These are phyloP conservation scores for Panagrolaimus sp. DNA, from an alignment of 1,140 invertebrate genomes.

Conservation along the genomic window DNA sequence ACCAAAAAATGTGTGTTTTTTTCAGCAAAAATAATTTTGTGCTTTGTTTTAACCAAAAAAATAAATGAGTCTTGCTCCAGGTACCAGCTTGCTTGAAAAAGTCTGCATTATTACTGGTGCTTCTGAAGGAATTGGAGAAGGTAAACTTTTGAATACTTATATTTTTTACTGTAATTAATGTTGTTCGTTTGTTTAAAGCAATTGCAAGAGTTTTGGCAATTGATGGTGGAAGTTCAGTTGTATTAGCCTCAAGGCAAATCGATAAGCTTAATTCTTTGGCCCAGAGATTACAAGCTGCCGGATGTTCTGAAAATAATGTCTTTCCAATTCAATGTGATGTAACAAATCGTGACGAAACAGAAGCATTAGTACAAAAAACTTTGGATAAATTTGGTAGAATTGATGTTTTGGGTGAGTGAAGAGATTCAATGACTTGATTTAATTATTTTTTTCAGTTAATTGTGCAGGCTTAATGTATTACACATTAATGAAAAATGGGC, in stretches of 20 bases:
- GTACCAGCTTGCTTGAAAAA: slow-evolving; percentile 38
- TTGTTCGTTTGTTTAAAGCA: slow-evolving; percentile 14
- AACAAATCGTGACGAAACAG: slow-evolving; percentile 37
- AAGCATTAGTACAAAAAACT: slow-evolving; percentile 25
- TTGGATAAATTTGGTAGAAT: slow-evolving; percentile 59
- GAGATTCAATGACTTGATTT: too few species aligned
- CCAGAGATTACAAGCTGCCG: slow-evolving; percentile 14
- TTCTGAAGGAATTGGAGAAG: slow-evolving; percentile 50
- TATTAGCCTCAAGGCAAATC: slow-evolving; percentile 41
- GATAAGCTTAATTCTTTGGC: slow-evolving; percentile 31
- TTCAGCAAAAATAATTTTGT: too few species aligned
- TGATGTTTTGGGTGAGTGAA: slow-evolving; percentile 60
- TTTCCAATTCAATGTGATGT: slow-evolving; percentile 45
- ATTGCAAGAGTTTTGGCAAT: slow-evolving; percentile 40
- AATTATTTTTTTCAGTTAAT: slow-evolving; percentile 50
- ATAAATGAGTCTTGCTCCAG: slow-evolving; percentile 22
- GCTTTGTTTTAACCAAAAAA: too few species aligned
- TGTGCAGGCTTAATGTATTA: slow-evolving; percentile 63
- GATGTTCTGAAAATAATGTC: slow-evolving; percentile 20
- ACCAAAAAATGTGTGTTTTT: too few species aligned
- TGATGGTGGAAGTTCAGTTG: slow-evolving; percentile 50
- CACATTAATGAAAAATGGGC: slow-evolving; percentile 60
- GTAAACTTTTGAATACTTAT: not conserved
- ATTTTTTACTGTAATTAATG: not conserved
- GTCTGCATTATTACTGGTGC: slow-evolving; percentile 51